Base-by-base conservation (phyloP, 2,113 vertebrate genomes). In the Poeciliopsis prolifica region DNA sequence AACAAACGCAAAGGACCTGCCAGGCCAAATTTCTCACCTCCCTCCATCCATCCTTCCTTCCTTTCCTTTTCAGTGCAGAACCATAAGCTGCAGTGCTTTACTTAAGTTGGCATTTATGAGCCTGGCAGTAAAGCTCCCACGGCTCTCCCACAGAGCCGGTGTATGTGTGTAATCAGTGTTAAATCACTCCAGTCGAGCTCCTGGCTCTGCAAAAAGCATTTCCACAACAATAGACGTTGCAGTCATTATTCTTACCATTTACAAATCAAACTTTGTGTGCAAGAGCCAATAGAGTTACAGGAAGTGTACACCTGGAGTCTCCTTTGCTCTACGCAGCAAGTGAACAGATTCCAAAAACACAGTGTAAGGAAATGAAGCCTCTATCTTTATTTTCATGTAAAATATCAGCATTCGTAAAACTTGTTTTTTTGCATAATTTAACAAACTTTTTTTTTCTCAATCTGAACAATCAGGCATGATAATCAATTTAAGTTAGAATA, bases 51-150 rank as follows among this genome's bases (percentile, higher is more conserved):
- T 35, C 1, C 31, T 44, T 30, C 60, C 65, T 63, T 58, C n/a
- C 70, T 30, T 62, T 35, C 70, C 3, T 33, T 61, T 44, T 65
- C 70, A n/a, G 58, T 78, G 70, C 79, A 69, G 63, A 82, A 79
- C 76, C 31, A 69, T 81, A 82, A 87, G 83, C 85, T 78, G 74
- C 75, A 63, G 65, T 77, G 75, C 82, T 85, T 89, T 85, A 58
- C 77, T 75, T 86, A 78, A 88, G 81, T 74, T 89, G 88, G 83
- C 74, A 75, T 87, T 91, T 81, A 84, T 87, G 86, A 86, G 77
- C 13, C 73, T 62, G 79, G 72, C 79, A 79, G 61, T 80, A 82
- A 88, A 87, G 65, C 70, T 48, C 64, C 75, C 73, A 33, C 76
- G 14, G 3, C 63, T 61, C 82, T 78, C 71, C 40, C 28, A 1